These are phyloP conservation scores for Malurus melanocephalus DNA, from an alignment of 2,113 vertebrate species.

Conservation along the genomic window DNA sequence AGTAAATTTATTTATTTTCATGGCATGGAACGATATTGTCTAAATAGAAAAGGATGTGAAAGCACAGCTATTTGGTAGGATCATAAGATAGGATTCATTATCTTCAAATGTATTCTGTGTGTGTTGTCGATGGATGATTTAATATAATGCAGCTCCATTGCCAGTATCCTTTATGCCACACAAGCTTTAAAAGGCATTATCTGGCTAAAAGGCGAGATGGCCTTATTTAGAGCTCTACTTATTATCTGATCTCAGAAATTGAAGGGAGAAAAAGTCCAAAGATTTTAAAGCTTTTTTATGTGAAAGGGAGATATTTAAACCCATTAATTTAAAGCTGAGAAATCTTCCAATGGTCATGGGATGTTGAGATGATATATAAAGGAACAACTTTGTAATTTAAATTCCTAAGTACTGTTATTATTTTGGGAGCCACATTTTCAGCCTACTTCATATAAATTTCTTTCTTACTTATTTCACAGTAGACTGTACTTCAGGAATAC, in stretches of 20 bases:
- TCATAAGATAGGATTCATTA: slow-evolving; percentile 18
- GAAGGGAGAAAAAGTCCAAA: neutral
- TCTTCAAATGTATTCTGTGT: slow-evolving; percentile 1
- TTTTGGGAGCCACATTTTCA: neutral
- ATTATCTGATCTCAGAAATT: neutral
- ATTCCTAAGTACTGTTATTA: neutral
- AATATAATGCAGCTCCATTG: neutral
- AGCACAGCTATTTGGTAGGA: neutral
- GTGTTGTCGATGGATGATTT: slow-evolving; percentile 11
- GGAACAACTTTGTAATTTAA: neutral
- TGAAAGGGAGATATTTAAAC: neutral
- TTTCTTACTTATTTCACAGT: neutral
- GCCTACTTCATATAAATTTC: neutral
- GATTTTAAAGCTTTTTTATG: neutral
- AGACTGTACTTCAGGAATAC: neutral
- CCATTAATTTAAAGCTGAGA: neutral
- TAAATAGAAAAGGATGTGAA: slow-evolving; percentile 15
- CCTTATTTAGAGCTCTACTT: slow-evolving; percentile 8
- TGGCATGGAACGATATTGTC: neutral
- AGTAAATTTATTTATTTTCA: slow-evolving; percentile 48
- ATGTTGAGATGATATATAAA: neutral
- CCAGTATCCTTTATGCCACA: neutral
- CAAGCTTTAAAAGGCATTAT: slow-evolving; percentile 19
- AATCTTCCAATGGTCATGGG: neutral
- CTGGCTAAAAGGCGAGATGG: slow-evolving; percentile 12